A percentile compares a stretch with the other conserved stretches of the same genome.
These are phyloP conservation scores for Phaethon lepturus DNA, from an alignment of 2,113 vertebrate genomes.

Conservation along the genomic window DNA sequence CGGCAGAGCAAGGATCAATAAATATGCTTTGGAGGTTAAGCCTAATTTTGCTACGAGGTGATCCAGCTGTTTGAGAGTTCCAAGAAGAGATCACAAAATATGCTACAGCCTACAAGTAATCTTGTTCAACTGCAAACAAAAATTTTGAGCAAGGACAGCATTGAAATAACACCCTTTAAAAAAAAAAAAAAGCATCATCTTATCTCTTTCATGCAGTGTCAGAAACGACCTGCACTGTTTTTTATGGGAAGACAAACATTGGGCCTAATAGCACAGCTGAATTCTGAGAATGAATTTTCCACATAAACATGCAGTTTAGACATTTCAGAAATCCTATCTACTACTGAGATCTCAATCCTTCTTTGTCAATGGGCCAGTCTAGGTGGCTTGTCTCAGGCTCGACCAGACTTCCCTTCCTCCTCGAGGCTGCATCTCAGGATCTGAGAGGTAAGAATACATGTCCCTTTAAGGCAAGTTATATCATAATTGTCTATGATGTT, in stretches of 20 bases:
- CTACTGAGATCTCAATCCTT: fast-evolving
- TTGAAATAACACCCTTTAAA: not conserved
- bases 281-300: not conserved
- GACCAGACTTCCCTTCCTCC: not conserved
- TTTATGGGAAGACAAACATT: not conserved
- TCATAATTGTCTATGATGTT: not conserved
- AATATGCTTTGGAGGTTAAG: not conserved
- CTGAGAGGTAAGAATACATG: not conserved
- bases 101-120: not conserved
- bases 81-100: not conserved
- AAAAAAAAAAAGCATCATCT: not conserved
- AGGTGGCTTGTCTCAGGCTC: not conserved
- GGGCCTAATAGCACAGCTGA: not conserved
- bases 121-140: not conserved
- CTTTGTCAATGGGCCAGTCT: not conserved
- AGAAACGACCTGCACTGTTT: not conserved
- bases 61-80: not conserved
- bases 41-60: not conserved
- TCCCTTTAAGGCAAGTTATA: not conserved
- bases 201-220: not conserved
- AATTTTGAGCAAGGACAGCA: not conserved
- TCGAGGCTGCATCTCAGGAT: not conserved
- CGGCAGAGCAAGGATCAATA: not conserved
- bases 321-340: not conserved
- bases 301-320: not conserved